Base-by-base conservation (phyloP, 1,140 invertebrate species). In the Leptestheria dahalacensis region DNA sequence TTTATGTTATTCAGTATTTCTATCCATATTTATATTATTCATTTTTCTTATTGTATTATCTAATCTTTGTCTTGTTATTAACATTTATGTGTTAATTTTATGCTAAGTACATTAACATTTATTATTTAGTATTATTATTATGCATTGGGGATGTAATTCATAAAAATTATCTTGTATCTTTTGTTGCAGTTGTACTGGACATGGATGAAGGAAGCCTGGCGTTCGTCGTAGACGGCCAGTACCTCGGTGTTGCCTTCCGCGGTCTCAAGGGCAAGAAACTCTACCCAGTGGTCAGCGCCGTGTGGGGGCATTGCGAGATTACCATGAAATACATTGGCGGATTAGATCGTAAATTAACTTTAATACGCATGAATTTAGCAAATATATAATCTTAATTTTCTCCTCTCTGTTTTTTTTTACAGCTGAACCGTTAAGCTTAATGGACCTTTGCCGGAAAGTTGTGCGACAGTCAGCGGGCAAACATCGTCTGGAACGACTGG, bases 261-360 rank as follows among this genome's bases (percentile, higher is more conserved):
- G 92, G 92, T 51, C 79, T 99, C 41, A 92, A 95, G 76, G 95
- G 95, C 60, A 91, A 93, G 72, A 97, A 94, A 75, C 77, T 99
- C 28, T 94, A 97, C 75, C 95, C 96, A 57, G 93, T 98, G 66
- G 94, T 99, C 49, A 96, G 92, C 65, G 95, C 96, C 51, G 96
- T 99, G 12, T 99, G 96, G 96, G 96, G 96, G 65, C 96, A 99
- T 74, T 98, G 96, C 72, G 96, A 99, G 78, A 97, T 99, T 69
- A 97, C 91, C 41, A 97, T 99, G 88, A 88, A 88, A 73, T 99
- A 99, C 74, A 88, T 99, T 66, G 94, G 93, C 63, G 94, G 95
- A 70, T 79, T 99, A 65, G 94, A 98, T 81, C 95, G 95, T 98
- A 79, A 92, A 89, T 87, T n/a, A 12, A 46, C 58, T 23, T 65